Evolutionary conservation across 2,113 vertebrate species (phyloP), one percentile per base, ranked within the genome.

Genomic region (Pteronura brasiliensis): DNA sequence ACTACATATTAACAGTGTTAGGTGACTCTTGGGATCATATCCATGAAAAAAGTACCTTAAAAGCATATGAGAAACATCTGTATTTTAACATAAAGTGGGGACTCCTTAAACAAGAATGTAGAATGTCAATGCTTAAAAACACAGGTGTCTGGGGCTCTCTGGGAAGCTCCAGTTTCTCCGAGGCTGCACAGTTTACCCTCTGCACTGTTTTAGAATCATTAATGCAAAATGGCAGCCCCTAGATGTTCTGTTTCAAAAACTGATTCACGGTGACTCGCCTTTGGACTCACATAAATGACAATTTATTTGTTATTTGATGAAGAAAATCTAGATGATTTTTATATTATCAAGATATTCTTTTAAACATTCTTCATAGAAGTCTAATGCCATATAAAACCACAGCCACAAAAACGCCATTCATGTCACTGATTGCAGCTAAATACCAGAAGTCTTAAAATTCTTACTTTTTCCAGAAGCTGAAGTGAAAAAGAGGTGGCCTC

Each of bases 391-490:
- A 84, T 84, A 90, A 90, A 95, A 88, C 47, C 71, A 93, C 36
- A 96, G 57, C 34, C 76, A 93, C 85, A 88, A 92, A 83, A 95
- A 95, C 49, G 42, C 1, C 20, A 36, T 80, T 92, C 49, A 34
- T 74, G 39, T 92, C 27, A 7, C 18, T 92, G 34, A 69, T 69
- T 90, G n/a, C 76, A 95, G 90, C 42, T 61, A 61, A 94, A 84
- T 61, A 72, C 67, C 55, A 34, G 86, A 86, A 61, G 52, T 85
- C 49, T 89, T 65, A 17, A 96, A 88, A 96, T 93, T 59, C 34
- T 67, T 92, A 87, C 42, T 49, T 79, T 87, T 97, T 95, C 76
- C 80, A 97, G 69, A 95, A 95, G 86, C 83, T 76, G n/a, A 96
- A 92, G 49, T 67, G 11, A 91, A 82, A 65, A 63, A 55, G 23